phyloP scores from a whole-genome alignment of 23 tunicate genomes.

The Trididemnum clinides region DNA sequence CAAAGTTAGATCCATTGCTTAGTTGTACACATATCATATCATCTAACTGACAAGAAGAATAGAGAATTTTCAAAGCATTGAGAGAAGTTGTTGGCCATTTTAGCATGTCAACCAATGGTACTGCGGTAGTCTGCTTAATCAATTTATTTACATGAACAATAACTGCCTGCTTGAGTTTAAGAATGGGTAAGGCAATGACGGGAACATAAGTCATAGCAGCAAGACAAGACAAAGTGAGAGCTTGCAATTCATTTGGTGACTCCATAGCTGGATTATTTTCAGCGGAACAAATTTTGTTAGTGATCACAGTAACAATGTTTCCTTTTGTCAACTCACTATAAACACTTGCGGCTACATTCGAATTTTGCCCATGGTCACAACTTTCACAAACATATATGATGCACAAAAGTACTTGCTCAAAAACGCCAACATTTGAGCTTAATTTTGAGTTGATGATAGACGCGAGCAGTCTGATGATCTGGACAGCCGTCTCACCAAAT shows the following conservation, averaged over 20 bases:
- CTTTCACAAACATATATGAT: conserved; percentile 80
- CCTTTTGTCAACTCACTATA: conserved; percentile 25
- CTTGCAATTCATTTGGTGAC: background rate
- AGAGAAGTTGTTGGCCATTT: conserved; percentile 10
- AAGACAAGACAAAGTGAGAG: conserved; percentile 57
- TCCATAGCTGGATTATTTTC: background rate
- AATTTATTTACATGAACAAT: conserved; percentile 8
- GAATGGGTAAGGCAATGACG: conserved; percentile 64
- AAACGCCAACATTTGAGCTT: conserved; percentile 2
- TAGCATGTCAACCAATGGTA: background rate
- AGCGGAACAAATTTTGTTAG: background rate
- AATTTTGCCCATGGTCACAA: conserved; percentile 71
- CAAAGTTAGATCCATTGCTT: background rate
- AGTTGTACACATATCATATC: conserved; percentile 5
- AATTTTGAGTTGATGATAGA: conserved; percentile 31
- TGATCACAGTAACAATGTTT: conserved; percentile 35
- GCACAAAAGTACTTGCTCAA: conserved; percentile 65
- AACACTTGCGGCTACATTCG: conserved; percentile 35
- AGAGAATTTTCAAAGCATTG: conserved; percentile 49
- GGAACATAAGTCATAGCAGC: conserved; percentile 67
- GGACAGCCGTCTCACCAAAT: conserved; percentile 32
- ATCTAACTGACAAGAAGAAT: conserved; percentile 56
- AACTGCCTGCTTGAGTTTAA: conserved; percentile 26
- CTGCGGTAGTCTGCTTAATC: background rate
- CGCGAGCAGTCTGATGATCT: conserved; percentile 25